Conservation (phyloP, 2,113 vertebrate genomes). For the Cygnus atratus region DNA sequence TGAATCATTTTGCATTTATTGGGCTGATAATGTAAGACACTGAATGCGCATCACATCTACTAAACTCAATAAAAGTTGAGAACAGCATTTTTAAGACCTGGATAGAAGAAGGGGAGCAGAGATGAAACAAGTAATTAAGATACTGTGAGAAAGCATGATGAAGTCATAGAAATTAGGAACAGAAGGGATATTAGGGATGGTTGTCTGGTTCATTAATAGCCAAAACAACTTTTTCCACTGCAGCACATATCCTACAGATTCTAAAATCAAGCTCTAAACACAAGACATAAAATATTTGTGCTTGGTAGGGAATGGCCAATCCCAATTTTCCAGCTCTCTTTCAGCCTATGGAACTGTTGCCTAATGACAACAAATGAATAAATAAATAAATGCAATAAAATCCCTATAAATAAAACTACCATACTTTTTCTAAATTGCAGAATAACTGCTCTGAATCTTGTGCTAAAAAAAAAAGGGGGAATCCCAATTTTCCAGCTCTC, state of each 20-base stretch:
- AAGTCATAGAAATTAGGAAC: not conserved
- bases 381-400: not conserved
- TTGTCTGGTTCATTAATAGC: not conserved
- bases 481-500: not conserved
- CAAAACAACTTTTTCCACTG: not conserved
- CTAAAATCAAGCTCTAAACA: not conserved
- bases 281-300: not conserved
- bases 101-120: not conserved
- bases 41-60: not conserved
- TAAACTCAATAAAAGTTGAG: slow-evolving; percentile 13
- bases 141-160: not conserved
- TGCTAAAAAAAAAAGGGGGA: not conserved
- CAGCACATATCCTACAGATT: not conserved
- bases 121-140: slow-evolving; percentile 31
- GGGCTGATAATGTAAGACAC: slow-evolving; percentile 32
- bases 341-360: not conserved
- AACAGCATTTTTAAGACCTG: slow-evolving; percentile 1
- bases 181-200: not conserved
- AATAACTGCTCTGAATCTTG: not conserved
- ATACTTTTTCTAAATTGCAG: not conserved
- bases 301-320: not conserved
- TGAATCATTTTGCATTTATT: slow-evolving; percentile 50
- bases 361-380: not conserved
- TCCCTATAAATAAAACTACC: not conserved
- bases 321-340: not conserved